Evolutionary conservation across 2,888 invertebrate genomes (phyloP).

Genomic region (Lomographa bimaculata): DNA sequence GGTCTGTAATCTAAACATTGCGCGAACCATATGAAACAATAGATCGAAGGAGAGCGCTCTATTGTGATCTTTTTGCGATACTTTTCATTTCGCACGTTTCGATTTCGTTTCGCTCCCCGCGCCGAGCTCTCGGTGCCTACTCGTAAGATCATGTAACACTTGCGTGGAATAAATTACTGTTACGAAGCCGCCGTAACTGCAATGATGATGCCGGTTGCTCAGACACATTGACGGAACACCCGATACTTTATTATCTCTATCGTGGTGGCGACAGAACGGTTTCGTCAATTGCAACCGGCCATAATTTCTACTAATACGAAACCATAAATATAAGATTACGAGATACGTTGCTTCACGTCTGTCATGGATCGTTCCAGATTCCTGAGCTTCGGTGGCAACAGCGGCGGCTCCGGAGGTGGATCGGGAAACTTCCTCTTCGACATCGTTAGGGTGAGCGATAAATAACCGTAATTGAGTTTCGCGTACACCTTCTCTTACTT

Average conservation of each 20-base stretch:
- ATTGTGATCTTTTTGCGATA: conserved; percentile 53
- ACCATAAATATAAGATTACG: conserved; percentile 7
- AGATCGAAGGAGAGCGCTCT: conserved; percentile 35
- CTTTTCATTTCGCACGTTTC: conserved; percentile 65
- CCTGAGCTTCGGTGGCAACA: conserved; percentile 85
- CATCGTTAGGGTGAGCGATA: conserved; percentile 92
- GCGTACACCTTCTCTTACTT: too few relatives aligned
- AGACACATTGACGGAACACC: conserved; percentile 10
- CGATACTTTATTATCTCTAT: conserved; percentile 12
- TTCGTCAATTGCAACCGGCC: conserved; percentile 9
- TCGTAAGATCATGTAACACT: conserved; percentile 43
- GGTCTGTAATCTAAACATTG: background rate
- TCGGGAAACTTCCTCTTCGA: conserved; percentile 95
- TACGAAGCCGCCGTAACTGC: conserved; percentile 32
- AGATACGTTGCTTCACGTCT: conserved; percentile 7
- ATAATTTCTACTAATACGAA: conserved; percentile 7
- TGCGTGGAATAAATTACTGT: conserved; percentile 42
- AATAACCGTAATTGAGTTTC: too few relatives aligned
- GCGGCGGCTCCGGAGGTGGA: conserved; percentile 85
- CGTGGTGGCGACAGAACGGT: conserved; percentile 13
- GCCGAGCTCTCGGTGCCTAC: conserved; percentile 27
- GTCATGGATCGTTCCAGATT: conserved; percentile 64
- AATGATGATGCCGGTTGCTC: conserved; percentile 14
- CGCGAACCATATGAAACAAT: conserved; percentile 36
- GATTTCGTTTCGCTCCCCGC: conserved; percentile 39